Conservation (phyloP, 2,113 vertebrate species). For the Lampris megalopsis region DNA sequence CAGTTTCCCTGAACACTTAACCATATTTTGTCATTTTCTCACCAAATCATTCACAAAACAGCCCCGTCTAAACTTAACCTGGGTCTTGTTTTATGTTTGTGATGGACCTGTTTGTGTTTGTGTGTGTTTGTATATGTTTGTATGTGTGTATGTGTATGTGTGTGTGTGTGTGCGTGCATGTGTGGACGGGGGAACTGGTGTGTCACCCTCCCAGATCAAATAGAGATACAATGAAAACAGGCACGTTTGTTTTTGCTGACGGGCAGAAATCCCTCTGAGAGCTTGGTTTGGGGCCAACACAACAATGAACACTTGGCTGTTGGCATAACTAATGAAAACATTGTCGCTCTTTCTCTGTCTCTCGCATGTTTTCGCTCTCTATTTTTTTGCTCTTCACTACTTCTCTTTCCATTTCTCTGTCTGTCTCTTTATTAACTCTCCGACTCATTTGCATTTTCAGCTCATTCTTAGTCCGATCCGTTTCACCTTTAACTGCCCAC, state of each 20-base stretch:
- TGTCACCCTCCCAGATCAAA: slow-evolving; percentile 17
- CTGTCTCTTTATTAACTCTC: background rate
- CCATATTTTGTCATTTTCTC: background rate
- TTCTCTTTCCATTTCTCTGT: slow-evolving; percentile 1
- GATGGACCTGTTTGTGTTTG: background rate
- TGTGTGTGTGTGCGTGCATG: slow-evolving; percentile 4
- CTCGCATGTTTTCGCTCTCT: background rate
- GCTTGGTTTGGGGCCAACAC: slow-evolving; percentile 44
- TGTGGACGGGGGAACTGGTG: background rate
- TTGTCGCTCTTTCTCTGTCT: slow-evolving; percentile 30
- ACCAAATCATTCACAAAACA: background rate
- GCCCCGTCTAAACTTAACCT: background rate
- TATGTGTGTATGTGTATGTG: background rate
- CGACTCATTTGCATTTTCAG: background rate
- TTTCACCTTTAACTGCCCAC: background rate
- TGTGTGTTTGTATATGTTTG: background rate
- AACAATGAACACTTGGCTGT: slow-evolving; percentile 65
- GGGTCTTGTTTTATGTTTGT: background rate
- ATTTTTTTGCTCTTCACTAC: slow-evolving; percentile 17
- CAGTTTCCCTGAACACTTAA: background rate
- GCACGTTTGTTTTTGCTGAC: slow-evolving; percentile 62
- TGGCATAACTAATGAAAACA: slow-evolving; percentile 71
- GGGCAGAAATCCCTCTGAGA: slow-evolving; percentile 33
- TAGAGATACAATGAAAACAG: slow-evolving; percentile 55
- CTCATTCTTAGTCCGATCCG: background rate